A percentile compares a stretch with the other conserved stretches of the same genome.
Conservation (phyloP, 2,113 vertebrate species). For the Petaurus breviceps region DNA sequence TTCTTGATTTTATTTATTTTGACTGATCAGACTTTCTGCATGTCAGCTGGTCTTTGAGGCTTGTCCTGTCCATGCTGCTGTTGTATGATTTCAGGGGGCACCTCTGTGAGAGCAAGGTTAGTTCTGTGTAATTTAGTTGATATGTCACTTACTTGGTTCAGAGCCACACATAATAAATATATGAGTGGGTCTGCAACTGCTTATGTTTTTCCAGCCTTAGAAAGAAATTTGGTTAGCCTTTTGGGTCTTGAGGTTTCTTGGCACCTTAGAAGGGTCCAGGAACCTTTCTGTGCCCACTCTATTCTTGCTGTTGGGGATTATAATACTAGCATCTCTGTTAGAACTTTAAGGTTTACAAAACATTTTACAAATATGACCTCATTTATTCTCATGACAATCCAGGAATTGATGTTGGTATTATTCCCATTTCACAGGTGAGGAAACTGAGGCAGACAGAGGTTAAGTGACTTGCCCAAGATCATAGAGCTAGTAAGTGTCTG, state of each 20-base stretch:
- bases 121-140: conserved; percentile 4
- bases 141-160: not conserved
- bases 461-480: not conserved
- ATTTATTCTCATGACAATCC: not conserved
- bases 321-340: conserved; percentile 11
- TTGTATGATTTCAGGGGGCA: not conserved
- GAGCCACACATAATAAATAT: conserved; percentile 1
- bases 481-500: not conserved
- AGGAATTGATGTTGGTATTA: not conserved
- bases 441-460: not conserved
- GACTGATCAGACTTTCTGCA: not conserved
- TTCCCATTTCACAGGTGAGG: not conserved
- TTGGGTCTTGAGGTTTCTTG: not conserved
- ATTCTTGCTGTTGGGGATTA: conserved; percentile 1
- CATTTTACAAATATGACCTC: not conserved
- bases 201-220: conserved; percentile 6
- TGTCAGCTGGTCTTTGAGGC: not conserved
- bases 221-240: not conserved
- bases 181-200: not conserved
- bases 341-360: not conserved
- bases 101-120: not conserved
- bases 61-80: not conserved
- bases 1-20: conserved; percentile 39
- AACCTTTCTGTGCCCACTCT: not conserved
- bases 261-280: not conserved